These are phyloP conservation scores for Anorthoa munda DNA, from an alignment of 2,888 invertebrate genomes.

Conservation along the genomic window DNA sequence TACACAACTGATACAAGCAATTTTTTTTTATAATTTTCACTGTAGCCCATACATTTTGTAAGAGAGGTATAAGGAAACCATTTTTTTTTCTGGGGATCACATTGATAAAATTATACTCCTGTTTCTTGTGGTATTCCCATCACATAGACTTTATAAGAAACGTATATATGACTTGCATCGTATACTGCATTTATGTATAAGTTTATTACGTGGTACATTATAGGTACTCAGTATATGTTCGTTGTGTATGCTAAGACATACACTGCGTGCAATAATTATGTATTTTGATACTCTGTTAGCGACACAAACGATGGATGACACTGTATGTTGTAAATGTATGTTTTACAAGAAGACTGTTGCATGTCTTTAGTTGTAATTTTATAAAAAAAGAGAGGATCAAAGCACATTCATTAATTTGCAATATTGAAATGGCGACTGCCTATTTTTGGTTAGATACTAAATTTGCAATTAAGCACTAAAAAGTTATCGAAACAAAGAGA, in stretches of 20 bases:
- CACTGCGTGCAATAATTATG: slow-evolving; percentile 28
- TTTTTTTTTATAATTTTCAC: background rate
- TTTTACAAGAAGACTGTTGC: background rate
- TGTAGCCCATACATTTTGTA: background rate
- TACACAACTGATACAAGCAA: background rate
- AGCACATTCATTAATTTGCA: slow-evolving; percentile 2
- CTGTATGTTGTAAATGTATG: slow-evolving; percentile 39
- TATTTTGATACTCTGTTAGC: slow-evolving; percentile 42
- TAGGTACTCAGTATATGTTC: slow-evolving; percentile 45
- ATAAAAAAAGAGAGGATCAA: slow-evolving; percentile 7
- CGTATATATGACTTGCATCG: slow-evolving; percentile 56
- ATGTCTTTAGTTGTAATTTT: slow-evolving; percentile 13
- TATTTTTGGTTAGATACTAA: no score
- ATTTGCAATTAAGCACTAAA: background rate
- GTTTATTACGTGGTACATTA: slow-evolving; percentile 46
- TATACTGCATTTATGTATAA: slow-evolving; percentile 63
- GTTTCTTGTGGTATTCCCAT: slow-evolving; percentile 59
- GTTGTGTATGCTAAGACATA: slow-evolving; percentile 21
- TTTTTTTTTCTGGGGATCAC: background rate
- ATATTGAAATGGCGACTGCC: background rate
- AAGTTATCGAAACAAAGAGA: background rate
- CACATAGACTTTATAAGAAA: slow-evolving; percentile 57
- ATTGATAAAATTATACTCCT: background rate
- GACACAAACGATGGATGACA: slow-evolving; percentile 53
- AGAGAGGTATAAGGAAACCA: background rate